Percentiles rank a stretch among this genome's conserved stretches.
These are phyloP conservation scores for Hemaris fuciformis DNA, from an alignment of 2,888 invertebrate genomes.

Conservation along the genomic window DNA sequence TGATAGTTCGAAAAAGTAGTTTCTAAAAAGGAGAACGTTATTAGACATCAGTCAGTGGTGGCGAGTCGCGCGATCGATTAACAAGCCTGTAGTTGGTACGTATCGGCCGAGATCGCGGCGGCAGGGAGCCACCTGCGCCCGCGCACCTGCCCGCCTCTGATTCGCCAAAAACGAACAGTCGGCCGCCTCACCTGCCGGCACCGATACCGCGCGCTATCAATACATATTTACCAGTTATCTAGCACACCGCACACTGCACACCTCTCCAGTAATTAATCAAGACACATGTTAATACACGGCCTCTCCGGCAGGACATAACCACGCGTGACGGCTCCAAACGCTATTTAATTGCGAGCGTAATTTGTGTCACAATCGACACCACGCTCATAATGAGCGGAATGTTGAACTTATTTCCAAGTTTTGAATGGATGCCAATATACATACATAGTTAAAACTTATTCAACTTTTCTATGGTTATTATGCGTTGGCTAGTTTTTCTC, in stretches of 20 bases:
- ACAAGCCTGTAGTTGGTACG: constrained; percentile 57
- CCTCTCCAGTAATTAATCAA: background rate
- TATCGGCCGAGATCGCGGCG: constrained; percentile 64
- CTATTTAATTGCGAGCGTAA: background rate
- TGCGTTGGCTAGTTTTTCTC: too few relatives aligned
- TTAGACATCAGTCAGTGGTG: background rate
- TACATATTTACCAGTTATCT: constrained; percentile 24
- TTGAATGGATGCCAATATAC: too few relatives aligned
- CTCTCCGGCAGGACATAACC: background rate
- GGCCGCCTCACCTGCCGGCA: constrained; percentile 59
- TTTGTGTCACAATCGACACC: background rate
- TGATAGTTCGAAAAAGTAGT: too few relatives aligned
- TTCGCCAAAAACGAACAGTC: constrained; percentile 75
- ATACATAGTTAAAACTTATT: too few relatives aligned
- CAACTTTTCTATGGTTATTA: too few relatives aligned
- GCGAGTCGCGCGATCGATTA: constrained; percentile 24
- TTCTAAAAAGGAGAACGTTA: background rate
- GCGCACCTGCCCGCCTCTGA: constrained; percentile 72
- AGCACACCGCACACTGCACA: background rate
- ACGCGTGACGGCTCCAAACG: background rate
- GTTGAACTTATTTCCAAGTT: too few relatives aligned
- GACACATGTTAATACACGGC: background rate
- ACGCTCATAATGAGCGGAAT: background rate
- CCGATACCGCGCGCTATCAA: constrained; percentile 32
- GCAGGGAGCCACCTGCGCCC: constrained; percentile 73